These are phyloP conservation scores for Carassius carassius DNA, from an alignment of 2,113 vertebrate genomes.

Conservation along the genomic window DNA sequence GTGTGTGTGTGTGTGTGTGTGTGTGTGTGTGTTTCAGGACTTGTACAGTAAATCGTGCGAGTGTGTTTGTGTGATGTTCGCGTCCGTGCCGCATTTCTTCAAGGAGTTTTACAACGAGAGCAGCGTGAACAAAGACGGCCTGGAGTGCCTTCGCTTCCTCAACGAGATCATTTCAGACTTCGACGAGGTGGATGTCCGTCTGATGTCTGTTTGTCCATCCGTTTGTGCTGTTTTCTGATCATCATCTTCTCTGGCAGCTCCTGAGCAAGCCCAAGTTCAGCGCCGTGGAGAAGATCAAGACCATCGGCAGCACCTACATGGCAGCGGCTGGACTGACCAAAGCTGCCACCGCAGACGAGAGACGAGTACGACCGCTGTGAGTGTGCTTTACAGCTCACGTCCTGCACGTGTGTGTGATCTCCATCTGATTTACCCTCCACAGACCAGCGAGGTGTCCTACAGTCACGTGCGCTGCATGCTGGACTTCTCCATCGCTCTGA, in stretches of 20 bases:
- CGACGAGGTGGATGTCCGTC: slow-evolving; percentile 79
- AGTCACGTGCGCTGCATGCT: slow-evolving; percentile 84
- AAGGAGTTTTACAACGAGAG: slow-evolving; percentile 90
- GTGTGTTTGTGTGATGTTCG: slow-evolving; percentile 88
- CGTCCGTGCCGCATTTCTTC: slow-evolving; percentile 84
- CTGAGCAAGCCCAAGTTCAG: slow-evolving; percentile 88
- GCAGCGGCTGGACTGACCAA: slow-evolving; percentile 81
- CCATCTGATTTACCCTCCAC: slow-evolving; percentile 45
- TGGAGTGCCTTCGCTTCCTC: slow-evolving; percentile 88
- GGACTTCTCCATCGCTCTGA: slow-evolving; percentile 85
- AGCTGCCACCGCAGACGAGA: slow-evolving; percentile 62
- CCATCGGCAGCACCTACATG: slow-evolving; percentile 90
- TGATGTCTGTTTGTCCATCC: not conserved
- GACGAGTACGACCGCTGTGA: slow-evolving; percentile 45
- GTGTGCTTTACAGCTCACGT: not conserved
- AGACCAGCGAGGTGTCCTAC: slow-evolving; percentile 79
- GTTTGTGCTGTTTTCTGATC: not conserved
- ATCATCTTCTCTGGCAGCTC: slow-evolving; percentile 66
- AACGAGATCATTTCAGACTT: slow-evolving; percentile 92
- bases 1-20: slow-evolving; percentile 34
- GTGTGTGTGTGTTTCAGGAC: slow-evolving; percentile 73
- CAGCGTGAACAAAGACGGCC: slow-evolving; percentile 80
- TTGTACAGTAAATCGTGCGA: slow-evolving; percentile 88
- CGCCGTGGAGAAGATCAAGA: slow-evolving; percentile 89
- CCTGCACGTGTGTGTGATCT: not conserved